These are phyloP conservation scores for Muntiacus muntjak DNA, from an alignment of 2,113 vertebrate species.

Conservation along the genomic window DNA sequence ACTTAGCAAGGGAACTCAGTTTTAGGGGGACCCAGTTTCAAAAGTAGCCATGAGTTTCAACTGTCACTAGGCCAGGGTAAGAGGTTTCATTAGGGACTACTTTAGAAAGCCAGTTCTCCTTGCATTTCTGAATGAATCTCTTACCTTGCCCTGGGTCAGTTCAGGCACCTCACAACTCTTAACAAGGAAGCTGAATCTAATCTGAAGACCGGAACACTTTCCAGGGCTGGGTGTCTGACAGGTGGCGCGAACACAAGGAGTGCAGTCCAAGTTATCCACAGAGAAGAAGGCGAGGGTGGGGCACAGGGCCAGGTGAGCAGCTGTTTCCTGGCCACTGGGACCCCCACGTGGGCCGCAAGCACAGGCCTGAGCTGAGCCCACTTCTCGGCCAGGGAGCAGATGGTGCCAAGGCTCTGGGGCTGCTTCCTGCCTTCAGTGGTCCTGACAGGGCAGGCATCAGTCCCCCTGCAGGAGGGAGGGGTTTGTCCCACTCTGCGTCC, in stretches of 20 bases:
- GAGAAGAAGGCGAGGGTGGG: neutral
- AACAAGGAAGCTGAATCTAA: neutral
- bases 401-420: neutral
- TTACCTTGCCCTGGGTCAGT: neutral
- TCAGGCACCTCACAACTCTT: neutral
- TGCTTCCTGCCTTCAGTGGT: neutral
- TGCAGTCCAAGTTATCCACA: neutral
- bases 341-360: rapidly evolving
- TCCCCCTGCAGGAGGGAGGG: neutral
- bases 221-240: neutral
- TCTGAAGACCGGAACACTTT: neutral
- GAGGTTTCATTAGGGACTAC: neutral
- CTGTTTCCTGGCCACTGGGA: neutral
- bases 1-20: neutral
- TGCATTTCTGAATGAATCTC: neutral
- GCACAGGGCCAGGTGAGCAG: neutral
- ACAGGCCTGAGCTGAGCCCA: neutral
- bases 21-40: neutral
- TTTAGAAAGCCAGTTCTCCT: neutral
- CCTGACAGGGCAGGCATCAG: neutral
- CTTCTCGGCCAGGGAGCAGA: rapidly evolving
- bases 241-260: neutral
- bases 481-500: rapidly evolving
- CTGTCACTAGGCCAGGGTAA: neutral
- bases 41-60: neutral